Conservation (phyloP, 1,140 invertebrate genomes). For the Reticulitermes speratus region DNA sequence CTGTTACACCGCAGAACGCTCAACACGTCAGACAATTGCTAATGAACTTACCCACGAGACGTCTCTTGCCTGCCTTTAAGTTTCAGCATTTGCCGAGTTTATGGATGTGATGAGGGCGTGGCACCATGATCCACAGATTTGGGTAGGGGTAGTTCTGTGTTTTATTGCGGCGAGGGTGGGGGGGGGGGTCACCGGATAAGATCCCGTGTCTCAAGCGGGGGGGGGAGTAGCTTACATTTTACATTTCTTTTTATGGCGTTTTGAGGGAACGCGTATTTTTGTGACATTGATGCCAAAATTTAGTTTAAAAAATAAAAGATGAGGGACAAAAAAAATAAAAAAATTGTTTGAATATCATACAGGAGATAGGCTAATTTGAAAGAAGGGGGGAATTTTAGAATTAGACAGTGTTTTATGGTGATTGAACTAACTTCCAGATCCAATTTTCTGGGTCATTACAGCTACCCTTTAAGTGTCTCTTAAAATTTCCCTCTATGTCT, state of each 20-base stretch:
- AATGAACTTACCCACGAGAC: neutral
- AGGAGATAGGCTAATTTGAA: neutral
- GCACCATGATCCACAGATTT: neutral
- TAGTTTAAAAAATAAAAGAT: neutral
- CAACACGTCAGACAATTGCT: neutral
- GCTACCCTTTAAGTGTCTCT: conserved; percentile 4
- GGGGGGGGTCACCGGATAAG: neutral
- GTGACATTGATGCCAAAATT: conserved; percentile 15
- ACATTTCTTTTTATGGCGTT: neutral
- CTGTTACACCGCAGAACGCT: too few species aligned
- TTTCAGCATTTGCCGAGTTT: neutral
- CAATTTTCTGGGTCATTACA: conserved; percentile 15
- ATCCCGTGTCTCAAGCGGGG: neutral
- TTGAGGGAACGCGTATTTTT: conserved; percentile 9
- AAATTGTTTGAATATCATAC: neutral
- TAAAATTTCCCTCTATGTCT: neutral
- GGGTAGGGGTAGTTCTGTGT: neutral
- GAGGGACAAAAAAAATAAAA: neutral
- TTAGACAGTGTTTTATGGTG: neutral
- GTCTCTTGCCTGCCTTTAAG: neutral
- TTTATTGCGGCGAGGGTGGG: neutral
- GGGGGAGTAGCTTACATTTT: neutral
- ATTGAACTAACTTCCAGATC: conserved; percentile 16
- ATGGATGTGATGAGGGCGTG: neutral
- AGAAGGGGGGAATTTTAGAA: neutral